Conservation (phyloP, 2,113 vertebrate genomes). For the Megaptera novaeangliae region DNA sequence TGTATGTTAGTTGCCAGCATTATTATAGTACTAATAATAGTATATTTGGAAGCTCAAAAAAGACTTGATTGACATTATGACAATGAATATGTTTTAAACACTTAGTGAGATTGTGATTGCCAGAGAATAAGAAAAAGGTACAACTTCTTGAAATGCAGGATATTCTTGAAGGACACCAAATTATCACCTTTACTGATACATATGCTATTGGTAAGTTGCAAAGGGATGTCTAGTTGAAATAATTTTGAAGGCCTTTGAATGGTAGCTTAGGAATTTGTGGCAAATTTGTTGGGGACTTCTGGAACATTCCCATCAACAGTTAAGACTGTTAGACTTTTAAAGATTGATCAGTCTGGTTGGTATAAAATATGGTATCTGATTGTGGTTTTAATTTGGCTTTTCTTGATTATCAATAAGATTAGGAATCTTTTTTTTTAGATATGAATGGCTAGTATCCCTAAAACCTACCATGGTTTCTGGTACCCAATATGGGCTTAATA, state of each 20-base stretch:
- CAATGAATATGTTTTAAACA: not conserved
- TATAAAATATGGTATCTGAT: not conserved
- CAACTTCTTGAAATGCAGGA: not conserved
- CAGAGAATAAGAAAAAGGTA: not conserved
- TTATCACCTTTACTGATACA: not conserved
- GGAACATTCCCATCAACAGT: not conserved
- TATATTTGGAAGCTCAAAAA: not conserved
- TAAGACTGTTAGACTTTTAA: not conserved
- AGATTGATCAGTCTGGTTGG: not conserved
- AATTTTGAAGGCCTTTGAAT: not conserved
- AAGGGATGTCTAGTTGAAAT: not conserved
- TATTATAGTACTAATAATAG: conserved; percentile 10
- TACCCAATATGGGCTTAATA: not conserved
- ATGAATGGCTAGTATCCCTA: not conserved
- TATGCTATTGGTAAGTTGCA: not conserved
- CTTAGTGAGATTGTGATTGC: not conserved
- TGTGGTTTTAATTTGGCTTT: not conserved
- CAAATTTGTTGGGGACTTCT: not conserved
- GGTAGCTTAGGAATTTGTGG: not conserved
- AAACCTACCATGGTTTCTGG: not conserved
- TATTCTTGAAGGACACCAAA: not conserved
- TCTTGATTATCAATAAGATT: not conserved
- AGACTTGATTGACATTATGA: conserved; percentile 37
- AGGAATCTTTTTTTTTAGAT: not conserved
- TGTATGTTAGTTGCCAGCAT: not conserved